phyloP scores from a whole-genome alignment of 37 sponge, comb jelly and placozoan genomes.

The Aphrocallistes beatrix region DNA sequence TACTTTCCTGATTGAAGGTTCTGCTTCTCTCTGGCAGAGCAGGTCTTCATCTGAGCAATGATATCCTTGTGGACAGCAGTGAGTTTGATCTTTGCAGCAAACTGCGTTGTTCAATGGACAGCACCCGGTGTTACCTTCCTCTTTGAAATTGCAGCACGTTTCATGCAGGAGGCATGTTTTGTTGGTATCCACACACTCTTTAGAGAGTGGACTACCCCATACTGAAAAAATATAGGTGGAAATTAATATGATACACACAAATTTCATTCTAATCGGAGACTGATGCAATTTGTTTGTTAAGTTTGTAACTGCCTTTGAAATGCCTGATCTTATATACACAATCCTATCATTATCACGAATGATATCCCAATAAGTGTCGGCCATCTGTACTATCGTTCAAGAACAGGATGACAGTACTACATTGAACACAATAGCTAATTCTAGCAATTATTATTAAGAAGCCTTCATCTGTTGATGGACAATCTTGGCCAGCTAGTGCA shows the following conservation, averaged over 20 bases:
- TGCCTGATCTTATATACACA: no score
- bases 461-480: not conserved
- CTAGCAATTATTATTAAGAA: not conserved
- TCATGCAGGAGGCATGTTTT: not conserved
- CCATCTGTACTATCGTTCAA: not conserved
- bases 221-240: not conserved
- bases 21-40: not conserved
- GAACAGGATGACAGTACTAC: not conserved
- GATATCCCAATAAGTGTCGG: no score
- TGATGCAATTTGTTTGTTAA: no score
- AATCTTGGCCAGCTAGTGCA: not conserved
- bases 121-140: not conserved
- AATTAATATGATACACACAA: not conserved
- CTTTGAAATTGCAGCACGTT: not conserved
- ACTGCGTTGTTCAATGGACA: not conserved
- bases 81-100: not conserved
- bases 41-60: not conserved
- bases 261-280: no score
- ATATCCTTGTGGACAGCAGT: not conserved
- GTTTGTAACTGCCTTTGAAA: no score
- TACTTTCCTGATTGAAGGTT: not conserved
- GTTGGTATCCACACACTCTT: not conserved
- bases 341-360: no score
- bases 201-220: not conserved
- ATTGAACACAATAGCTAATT: not conserved